These are phyloP conservation scores for Diarsia brunnea DNA, from an alignment of 2,888 invertebrate species.

Conservation along the genomic window DNA sequence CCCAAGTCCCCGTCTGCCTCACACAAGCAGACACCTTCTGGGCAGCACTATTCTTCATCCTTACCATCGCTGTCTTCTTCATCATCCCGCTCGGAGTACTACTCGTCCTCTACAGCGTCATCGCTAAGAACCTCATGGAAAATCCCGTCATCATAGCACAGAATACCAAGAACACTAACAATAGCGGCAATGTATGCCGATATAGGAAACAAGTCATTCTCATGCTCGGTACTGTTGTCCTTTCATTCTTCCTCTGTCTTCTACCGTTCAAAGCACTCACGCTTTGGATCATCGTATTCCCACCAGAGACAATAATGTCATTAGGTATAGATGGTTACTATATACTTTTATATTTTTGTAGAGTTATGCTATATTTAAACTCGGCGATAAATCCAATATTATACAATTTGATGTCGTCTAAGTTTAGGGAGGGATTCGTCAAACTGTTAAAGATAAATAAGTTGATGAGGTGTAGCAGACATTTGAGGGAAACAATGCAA, in stretches of 20 bases:
- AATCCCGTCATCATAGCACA: slow-evolving; percentile 93
- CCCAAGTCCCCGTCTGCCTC: slow-evolving; percentile 94
- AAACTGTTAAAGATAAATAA: slow-evolving; percentile 91
- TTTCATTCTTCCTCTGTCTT: slow-evolving; percentile 97
- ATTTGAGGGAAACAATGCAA: slow-evolving; percentile 89
- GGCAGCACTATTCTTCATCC: slow-evolving; percentile 95
- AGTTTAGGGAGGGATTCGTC: slow-evolving; percentile 96
- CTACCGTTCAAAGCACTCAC: slow-evolving; percentile 97
- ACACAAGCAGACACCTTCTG: slow-evolving; percentile 95
- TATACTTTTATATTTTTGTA: slow-evolving; percentile 95
- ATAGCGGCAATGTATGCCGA: slow-evolving; percentile 91
- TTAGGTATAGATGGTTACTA: slow-evolving; percentile 96
- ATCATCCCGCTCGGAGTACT: slow-evolving; percentile 95
- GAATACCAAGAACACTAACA: slow-evolving; percentile 87
- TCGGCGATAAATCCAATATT: slow-evolving; percentile 97
- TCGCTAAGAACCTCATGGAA: slow-evolving; percentile 96
- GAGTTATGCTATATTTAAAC: slow-evolving; percentile 97
- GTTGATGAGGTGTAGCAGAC: slow-evolving; percentile 85
- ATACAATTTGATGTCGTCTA: slow-evolving; percentile 97
- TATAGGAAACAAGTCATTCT: slow-evolving; percentile 96
- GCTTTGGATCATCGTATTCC: slow-evolving; percentile 96
- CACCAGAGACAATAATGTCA: slow-evolving; percentile 92
- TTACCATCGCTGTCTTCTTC: slow-evolving; percentile 96
- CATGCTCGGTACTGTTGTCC: slow-evolving; percentile 97
- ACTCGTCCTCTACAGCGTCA: slow-evolving; percentile 95